Evolutionary conservation across 92 coral and sea anemone species (phyloP).

Genomic region (Scolanthus callimorphus): DNA sequence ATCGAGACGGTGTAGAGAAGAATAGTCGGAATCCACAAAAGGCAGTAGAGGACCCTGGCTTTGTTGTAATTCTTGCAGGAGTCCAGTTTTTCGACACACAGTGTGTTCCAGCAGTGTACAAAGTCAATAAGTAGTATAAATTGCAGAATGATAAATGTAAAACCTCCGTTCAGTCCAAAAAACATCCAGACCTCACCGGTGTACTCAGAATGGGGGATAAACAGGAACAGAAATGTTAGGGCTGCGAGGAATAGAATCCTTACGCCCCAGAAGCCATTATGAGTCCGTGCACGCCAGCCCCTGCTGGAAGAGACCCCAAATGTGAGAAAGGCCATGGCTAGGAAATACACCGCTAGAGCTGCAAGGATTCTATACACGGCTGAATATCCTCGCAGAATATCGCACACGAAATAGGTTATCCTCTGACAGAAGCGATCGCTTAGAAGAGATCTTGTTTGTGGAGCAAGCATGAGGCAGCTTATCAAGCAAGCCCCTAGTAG

Average conservation of each 20-base stretch:
- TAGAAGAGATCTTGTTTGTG: conserved; percentile 48
- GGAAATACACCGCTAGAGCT: conserved; percentile 65
- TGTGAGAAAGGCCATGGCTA: conserved; percentile 49
- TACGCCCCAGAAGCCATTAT: conserved; percentile 84
- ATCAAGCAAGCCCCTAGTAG: conserved; percentile 70
- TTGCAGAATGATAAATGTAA: conserved; percentile 85
- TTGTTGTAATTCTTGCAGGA: conserved; percentile 37
- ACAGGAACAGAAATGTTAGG: conserved; percentile 59
- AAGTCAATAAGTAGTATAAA: conserved; percentile 72
- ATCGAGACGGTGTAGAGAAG: conserved; percentile 83
- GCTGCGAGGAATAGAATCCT: conserved; percentile 57
- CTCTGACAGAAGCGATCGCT: conserved; percentile 75
- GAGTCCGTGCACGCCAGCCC: conserved; percentile 59
- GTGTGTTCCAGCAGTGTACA: conserved; percentile 76
- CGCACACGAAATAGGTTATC: conserved; percentile 77
- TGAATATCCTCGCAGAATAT: conserved; percentile 76
- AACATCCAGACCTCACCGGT: conserved; percentile 97
- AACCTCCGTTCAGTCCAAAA: conserved; percentile 94
- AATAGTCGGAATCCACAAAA: conserved; percentile 80
- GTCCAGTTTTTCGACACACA: conserved; percentile 73
- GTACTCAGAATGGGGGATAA: conserved; percentile 92
- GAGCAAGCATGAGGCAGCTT: conserved; percentile 77
- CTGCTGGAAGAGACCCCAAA: conserved; percentile 70
- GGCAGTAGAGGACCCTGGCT: conserved; percentile 59
- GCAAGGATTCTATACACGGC: conserved; percentile 86